These are phyloP conservation scores for Campoplex capitator DNA, from an alignment of 2,888 invertebrate species.

Conservation along the genomic window DNA sequence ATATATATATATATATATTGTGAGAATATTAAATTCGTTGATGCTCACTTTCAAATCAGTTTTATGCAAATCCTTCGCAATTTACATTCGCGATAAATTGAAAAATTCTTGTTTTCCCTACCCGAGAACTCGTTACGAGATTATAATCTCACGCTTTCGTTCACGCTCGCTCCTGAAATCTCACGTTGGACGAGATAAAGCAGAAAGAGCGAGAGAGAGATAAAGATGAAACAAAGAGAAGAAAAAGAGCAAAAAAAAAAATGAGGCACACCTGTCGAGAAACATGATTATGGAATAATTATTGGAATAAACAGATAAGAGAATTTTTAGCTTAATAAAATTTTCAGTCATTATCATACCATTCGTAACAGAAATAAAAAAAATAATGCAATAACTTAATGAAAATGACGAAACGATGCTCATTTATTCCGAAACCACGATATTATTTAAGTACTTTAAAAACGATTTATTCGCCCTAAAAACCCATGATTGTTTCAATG, in stretches of 20 bases:
- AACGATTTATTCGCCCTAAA: neutral
- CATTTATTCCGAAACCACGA: neutral
- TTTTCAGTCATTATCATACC: neutral
- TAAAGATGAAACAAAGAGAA: neutral
- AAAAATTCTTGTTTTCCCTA: slow-evolving; percentile 33
- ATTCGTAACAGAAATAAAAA: neutral
- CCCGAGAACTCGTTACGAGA: slow-evolving; percentile 15
- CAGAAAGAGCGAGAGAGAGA: neutral
- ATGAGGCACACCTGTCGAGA: slow-evolving; percentile 18
- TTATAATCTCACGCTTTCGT: slow-evolving; percentile 38
- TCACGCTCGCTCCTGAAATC: slow-evolving; percentile 24
- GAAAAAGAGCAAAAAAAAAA: neutral
- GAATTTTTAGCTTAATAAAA: neutral
- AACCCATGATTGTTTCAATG: neutral
- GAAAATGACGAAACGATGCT: neutral
- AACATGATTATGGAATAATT: slow-evolving; percentile 36
- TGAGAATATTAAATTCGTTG: slow-evolving; percentile 11
- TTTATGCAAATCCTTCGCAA: slow-evolving; percentile 27
- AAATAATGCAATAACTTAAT: neutral
- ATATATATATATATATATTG: neutral
- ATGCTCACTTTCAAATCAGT: slow-evolving; percentile 36
- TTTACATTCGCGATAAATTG: slow-evolving; percentile 48
- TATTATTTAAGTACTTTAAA: neutral
- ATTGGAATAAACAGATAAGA: slow-evolving; percentile 25
- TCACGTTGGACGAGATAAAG: slow-evolving; percentile 13